Evolutionary conservation across 2,888 invertebrate species (phyloP).

Genomic region (Miltochrista miniata): DNA sequence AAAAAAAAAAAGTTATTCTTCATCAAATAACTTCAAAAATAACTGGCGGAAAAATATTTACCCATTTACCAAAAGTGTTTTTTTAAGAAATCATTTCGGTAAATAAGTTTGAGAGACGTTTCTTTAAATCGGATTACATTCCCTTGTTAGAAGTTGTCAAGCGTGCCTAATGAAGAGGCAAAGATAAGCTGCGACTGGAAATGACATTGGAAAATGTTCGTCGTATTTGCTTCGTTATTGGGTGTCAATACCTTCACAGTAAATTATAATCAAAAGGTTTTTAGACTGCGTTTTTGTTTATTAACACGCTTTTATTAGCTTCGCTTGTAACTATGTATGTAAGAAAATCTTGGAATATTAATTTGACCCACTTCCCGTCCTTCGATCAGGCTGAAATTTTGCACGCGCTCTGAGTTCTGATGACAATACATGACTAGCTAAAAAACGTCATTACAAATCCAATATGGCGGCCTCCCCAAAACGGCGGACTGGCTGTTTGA

Average conservation of each 20-base stretch:
- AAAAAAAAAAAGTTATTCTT: too few species aligned
- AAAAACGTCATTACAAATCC: too few species aligned
- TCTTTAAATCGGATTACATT: slow-evolving; percentile 21
- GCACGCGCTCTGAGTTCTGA: too few species aligned
- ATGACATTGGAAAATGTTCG: slow-evolving; percentile 5
- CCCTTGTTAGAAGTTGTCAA: slow-evolving; percentile 24
- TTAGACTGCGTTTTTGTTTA: too few species aligned
- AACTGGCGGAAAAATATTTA: neutral
- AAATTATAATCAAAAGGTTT: neutral
- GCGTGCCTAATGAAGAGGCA: slow-evolving; percentile 16
- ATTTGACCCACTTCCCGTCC: too few species aligned
- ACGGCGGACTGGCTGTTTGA: too few species aligned
- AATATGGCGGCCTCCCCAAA: too few species aligned
- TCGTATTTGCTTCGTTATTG: slow-evolving; percentile 6
- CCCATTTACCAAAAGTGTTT: slow-evolving; percentile 3
- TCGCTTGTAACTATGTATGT: too few species aligned
- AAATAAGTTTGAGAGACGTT: slow-evolving; percentile 6
- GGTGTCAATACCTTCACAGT: neutral
- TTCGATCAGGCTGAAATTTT: too few species aligned
- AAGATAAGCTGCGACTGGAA: slow-evolving; percentile 8
- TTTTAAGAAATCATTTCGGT: slow-evolving; percentile 8
- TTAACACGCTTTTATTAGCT: too few species aligned
- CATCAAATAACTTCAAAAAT: neutral
- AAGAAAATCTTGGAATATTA: too few species aligned
- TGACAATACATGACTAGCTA: too few species aligned